Base-by-base conservation (phyloP, 2,797 vertebrate genomes). In the Bradypodion pumilum region DNA sequence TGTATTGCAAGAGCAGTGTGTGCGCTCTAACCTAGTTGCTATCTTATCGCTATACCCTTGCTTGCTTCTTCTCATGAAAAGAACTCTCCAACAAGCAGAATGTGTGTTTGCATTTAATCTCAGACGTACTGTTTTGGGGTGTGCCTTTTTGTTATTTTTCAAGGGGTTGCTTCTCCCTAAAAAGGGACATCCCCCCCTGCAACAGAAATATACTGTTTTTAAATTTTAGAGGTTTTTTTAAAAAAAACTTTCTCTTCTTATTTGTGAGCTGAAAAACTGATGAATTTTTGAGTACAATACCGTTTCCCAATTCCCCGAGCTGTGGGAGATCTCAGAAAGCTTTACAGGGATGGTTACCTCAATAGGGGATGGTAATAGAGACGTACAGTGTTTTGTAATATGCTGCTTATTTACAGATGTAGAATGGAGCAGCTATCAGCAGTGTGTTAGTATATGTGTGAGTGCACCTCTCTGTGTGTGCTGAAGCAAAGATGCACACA, bases 21-120 rank as follows among this genome's bases (percentile, higher is more conserved):
- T 86, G 84, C 89, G 89, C 90, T 88, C 72, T 91, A 73, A 69
- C 74, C 87, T 72, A 29, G 0, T 69, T 88, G 89, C 87, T 86
- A 89, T 80, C 90, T 92, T 87, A 87, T 89, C 59, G 40, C 46
- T 69, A 68, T 80, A 84, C 80, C 84, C 80, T 86, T 74, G 74
- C 88, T 92, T 91, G 89, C 87, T 81, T 91, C 69, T 82, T 86
- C 66, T 25, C 29, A 62, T 85, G 88, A 84, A 84, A 90, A 85
- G 83, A 63, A 89, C 65, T 82, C 40, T 46, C 70, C 72, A 76
- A 25, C 82, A 85, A 74, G 89, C 91, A 27, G 21, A n/a, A 25
- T 62, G 37, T 65, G 19, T 32, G 37, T 9, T 3, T 63, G n/a
- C 12, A 27, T 15, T 13, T 32, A 15, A 40, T n/a, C 7, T 37